These are phyloP conservation scores for Brachionus plicatilis DNA, from an alignment of 1,140 invertebrate species.

Conservation along the genomic window DNA sequence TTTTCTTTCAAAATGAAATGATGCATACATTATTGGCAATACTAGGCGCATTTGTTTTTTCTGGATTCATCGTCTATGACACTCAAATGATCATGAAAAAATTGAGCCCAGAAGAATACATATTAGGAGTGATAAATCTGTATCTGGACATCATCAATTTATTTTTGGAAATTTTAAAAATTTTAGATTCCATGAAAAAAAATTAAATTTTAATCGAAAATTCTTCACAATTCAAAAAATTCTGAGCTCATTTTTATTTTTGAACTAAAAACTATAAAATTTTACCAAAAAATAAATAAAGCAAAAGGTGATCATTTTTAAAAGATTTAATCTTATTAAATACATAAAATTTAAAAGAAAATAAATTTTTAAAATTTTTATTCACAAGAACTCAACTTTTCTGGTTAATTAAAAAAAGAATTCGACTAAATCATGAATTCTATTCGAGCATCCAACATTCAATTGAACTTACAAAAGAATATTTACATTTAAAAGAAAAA, in stretches of 20 bases:
- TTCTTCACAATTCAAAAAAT: neutral
- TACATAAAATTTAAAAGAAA: neutral
- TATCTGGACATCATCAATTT: slow-evolving; percentile 81
- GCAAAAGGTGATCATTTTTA: neutral
- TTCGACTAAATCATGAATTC: neutral
- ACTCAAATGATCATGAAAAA: slow-evolving; percentile 65
- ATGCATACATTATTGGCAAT: slow-evolving; percentile 66
- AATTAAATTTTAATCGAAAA: neutral
- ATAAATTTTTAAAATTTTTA: neutral
- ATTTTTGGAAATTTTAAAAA: slow-evolving; percentile 72
- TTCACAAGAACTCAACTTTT: neutral
- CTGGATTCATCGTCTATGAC: slow-evolving; percentile 66
- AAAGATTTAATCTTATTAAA: neutral
- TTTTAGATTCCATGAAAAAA: slow-evolving; percentile 44
- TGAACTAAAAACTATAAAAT: neutral
- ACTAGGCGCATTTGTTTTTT: slow-evolving; percentile 70
- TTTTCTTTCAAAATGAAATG: slow-evolving; percentile 65
- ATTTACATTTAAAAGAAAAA: slow-evolving; percentile 3
- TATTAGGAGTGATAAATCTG: slow-evolving; percentile 71
- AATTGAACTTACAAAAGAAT: neutral
- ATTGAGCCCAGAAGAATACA: slow-evolving; percentile 71
- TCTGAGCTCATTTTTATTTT: neutral
- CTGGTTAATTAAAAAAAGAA: neutral
- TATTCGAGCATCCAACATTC: neutral
- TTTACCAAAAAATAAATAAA: neutral